Percentiles rank a stretch among this genome's conserved stretches.
Evolutionary conservation across 2,797 vertebrate species (phyloP).

Genomic region (Parambassis ranga): DNA sequence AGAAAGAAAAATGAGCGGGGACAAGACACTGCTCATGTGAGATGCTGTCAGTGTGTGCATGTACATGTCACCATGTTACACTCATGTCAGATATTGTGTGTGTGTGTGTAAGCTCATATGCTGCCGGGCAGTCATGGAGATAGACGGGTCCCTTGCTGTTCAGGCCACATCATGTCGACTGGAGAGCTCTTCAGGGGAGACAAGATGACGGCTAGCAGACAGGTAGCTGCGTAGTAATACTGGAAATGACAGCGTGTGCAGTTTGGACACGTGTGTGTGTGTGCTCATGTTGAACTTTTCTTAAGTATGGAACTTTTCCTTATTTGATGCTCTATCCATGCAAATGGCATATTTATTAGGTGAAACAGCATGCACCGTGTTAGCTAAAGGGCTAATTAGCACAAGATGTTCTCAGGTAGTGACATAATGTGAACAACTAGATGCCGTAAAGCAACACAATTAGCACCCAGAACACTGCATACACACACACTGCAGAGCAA

Average conservation of each 20-base stretch:
- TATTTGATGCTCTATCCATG: no score
- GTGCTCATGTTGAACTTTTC: no score
- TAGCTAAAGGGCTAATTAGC: no score
- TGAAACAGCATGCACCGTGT: no score
- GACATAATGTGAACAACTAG: no score
- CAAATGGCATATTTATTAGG: no score
- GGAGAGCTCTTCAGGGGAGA: neutral
- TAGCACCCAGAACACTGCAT: no score
- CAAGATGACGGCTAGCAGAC: slow-evolving; percentile 11
- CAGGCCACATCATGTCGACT: neutral
- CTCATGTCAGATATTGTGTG: slow-evolving; percentile 11
- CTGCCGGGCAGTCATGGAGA: slow-evolving; percentile 6
- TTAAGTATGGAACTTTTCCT: no score
- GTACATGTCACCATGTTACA: slow-evolving; percentile 9
- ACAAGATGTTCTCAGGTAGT: no score
- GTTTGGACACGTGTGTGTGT: neutral
- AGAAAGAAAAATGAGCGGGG: slow-evolving; percentile 34
- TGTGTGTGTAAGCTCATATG: slow-evolving; percentile 25
- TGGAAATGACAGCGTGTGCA: neutral
- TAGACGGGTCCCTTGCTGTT: slow-evolving; percentile 11
- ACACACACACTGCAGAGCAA: no score
- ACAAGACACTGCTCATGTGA: slow-evolving; percentile 34
- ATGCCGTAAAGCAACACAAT: no score
- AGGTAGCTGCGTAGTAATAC: slow-evolving; percentile 7
- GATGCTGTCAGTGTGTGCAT: slow-evolving; percentile 18